Base-by-base conservation (phyloP, 2,797 vertebrate genomes). In the Peromyscus attwateri region DNA sequence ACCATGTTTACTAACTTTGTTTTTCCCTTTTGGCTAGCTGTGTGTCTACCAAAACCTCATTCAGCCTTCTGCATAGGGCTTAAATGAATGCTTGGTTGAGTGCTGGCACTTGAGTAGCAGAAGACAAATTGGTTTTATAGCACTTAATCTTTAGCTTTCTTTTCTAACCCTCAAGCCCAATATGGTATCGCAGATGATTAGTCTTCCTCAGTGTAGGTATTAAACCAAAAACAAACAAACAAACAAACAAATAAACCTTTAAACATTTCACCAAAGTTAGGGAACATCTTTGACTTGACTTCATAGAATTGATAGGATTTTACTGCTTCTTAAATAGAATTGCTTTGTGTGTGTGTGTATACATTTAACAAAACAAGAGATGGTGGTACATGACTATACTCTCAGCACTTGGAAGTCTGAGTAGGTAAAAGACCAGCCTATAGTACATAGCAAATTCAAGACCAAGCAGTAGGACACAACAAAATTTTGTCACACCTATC, bases 1-100 rank as follows among this genome's bases (percentile, higher is more conserved):
- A 23, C 75, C 14, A 27, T 83, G 7, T 66, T 93, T 14, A 62
- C 25, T 46, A 64, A 68, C 27, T 68, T 37, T 92, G 43, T 64
- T 80, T 89, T 91, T 62, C 25, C n/a, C 75, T 49, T 70, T 76
- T 37, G 17, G 2, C 25, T 79, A 21, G 23, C 68, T 60, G 25
- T 70, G 27, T 95, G 87, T 91, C 91, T 90, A 75, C 92, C 84
- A 52, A 94, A 17, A 8, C 82, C 23, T 83, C 64, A 23, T 90
- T 21, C 31, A 64, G 16, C 29, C 73, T 92, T 23, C 19, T 95
- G 37, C 84, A 21, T n/a, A 68, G 46, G 23, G 21, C 23, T 13
- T 25, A 14, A 49, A 13, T 71, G 43, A 90, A 76, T 83, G 29
- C 21, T 91, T 94, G 40, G 14, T n/a, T 97, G 40, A 27, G 31